A percentile compares a stretch with the other conserved stretches of the same genome.
These are phyloP conservation scores for Drosophila neocordata DNA, from an alignment of 1,140 invertebrate genomes.

Conservation along the genomic window DNA sequence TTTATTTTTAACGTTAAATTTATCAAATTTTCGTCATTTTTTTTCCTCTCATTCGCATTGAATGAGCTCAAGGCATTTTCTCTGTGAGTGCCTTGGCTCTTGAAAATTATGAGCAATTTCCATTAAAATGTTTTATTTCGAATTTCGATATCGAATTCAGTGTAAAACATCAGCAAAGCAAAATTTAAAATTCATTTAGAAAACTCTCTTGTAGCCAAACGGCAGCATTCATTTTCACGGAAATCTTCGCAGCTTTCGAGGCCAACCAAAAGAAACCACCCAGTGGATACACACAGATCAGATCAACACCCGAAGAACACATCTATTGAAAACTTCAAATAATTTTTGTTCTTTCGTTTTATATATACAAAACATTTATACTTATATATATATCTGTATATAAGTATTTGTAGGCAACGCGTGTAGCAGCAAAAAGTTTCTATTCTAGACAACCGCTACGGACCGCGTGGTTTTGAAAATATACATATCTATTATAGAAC, in stretches of 20 bases:
- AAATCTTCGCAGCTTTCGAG: conserved; percentile 69
- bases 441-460: conserved; percentile 48
- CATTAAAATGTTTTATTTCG: conserved; percentile 45
- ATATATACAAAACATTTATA: conserved; percentile 39
- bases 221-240: conserved; percentile 81
- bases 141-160: conserved; percentile 51
- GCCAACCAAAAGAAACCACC: conserved; percentile 55
- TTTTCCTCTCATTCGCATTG: conserved; percentile 27
- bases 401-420: conserved; percentile 30
- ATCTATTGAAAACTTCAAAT: conserved; percentile 63
- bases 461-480: conserved; percentile 68
- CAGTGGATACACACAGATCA: conserved; percentile 51
- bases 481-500: conserved; percentile 33
- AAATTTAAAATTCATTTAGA: conserved; percentile 72
- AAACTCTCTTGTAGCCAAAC: conserved; percentile 79
- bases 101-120: conserved; percentile 54
- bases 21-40: conserved; percentile 6
- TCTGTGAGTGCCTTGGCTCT: background rate
- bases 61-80: conserved; percentile 52
- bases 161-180: conserved; percentile 28
- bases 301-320: conserved; percentile 32
- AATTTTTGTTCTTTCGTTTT: conserved; percentile 44
- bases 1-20: conserved; percentile 34
- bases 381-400: conserved; percentile 39
- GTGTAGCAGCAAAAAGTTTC: conserved; percentile 38